Evolutionary conservation across 2,113 vertebrate species (phyloP).

Genomic region (Sakesphorus luctuosus): DNA sequence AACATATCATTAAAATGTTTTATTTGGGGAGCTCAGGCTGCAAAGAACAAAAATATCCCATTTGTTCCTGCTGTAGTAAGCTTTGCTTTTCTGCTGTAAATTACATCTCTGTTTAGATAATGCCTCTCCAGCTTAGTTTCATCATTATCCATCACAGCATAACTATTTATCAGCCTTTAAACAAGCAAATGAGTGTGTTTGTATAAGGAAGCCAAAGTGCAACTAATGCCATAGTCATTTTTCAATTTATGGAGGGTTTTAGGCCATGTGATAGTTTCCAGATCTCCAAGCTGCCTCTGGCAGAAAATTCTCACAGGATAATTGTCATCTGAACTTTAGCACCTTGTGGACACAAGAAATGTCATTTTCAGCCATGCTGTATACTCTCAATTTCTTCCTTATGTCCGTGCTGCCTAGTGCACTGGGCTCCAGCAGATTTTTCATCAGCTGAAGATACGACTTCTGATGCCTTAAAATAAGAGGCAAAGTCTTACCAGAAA

Average conservation of each 20-base stretch:
- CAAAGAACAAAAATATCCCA: neutral
- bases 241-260: conserved; percentile 25
- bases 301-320: neutral
- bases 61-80: neutral
- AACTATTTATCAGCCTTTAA: conserved; percentile 24
- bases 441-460: neutral
- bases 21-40: neutral
- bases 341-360: neutral
- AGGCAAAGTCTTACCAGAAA: neutral
- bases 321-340: neutral
- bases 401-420: neutral
- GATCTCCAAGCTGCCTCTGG: neutral
- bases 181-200: conserved; percentile 16
- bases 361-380: neutral
- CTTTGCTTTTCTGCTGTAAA: neutral
- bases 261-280: conserved; percentile 52
- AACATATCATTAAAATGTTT: conserved; percentile 5
- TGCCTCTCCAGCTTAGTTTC: neutral
- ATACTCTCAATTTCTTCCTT: neutral
- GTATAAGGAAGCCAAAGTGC: neutral
- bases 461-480: neutral
- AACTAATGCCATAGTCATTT: conserved; percentile 26
- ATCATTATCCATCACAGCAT: neutral
- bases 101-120: neutral
- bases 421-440: neutral